Conservation (phyloP, 2,797 vertebrate genomes). For the Sebastes diaconus region DNA sequence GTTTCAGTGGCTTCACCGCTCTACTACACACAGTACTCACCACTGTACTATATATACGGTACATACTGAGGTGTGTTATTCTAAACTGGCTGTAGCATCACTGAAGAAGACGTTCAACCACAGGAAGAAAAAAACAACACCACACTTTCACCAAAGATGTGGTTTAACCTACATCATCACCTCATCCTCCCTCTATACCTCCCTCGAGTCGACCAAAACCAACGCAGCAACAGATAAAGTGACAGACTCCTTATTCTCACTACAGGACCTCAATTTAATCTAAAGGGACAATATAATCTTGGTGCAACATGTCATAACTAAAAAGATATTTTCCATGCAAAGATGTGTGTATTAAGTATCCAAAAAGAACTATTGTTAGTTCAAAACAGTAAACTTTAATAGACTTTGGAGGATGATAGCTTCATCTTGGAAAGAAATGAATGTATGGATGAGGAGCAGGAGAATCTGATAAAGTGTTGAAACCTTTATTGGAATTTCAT, state of each 20-base stretch:
- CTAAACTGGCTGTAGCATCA: not conserved
- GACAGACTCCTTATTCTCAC: no score
- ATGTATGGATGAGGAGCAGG: no score
- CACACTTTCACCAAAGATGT: constrained; percentile 13
- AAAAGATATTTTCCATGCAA: no score
- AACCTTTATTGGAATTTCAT: no score
- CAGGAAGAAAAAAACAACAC: not conserved
- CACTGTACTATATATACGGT: not conserved
- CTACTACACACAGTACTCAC: not conserved
- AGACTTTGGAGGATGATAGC: no score
- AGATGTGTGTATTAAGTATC: no score
- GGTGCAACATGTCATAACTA: no score
- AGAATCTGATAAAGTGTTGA: no score
- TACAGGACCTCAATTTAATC: not conserved
- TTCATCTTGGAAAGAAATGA: no score
- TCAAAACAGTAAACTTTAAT: no score
- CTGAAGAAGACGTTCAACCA: not conserved
- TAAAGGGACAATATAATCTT: not conserved
- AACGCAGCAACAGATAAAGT: no score
- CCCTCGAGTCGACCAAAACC: not conserved
- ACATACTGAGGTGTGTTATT: not conserved
- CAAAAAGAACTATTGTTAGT: no score
- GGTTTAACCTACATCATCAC: constrained; percentile 2
- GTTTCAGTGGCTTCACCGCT: constrained; percentile 29
- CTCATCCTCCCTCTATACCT: not conserved